These are phyloP conservation scores for Chaenocephalus aceratus DNA, from an alignment of 2,113 vertebrate species.

Conservation along the genomic window DNA sequence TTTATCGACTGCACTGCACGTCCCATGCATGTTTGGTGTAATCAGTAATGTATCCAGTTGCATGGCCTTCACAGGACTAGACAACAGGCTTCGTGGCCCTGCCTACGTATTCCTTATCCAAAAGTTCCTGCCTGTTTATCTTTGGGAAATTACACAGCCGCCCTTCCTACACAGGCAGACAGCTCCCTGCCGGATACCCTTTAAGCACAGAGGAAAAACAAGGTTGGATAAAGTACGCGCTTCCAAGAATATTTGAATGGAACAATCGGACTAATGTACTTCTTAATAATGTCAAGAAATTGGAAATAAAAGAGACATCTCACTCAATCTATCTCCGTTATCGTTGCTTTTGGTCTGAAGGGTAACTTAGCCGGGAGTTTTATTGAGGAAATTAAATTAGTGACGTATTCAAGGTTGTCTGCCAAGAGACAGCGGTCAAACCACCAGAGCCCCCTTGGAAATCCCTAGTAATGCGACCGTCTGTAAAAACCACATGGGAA, in stretches of 20 bases:
- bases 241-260: conserved; percentile 7
- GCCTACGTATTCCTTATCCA: conserved; percentile 56
- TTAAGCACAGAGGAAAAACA: conserved; percentile 10
- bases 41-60: conserved; percentile 50
- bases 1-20: conserved; percentile 21
- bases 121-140: conserved; percentile 59
- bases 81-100: conserved; percentile 28
- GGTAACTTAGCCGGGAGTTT: conserved; percentile 5
- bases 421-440: conserved; percentile 38
- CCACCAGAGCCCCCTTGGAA: conserved; percentile 23
- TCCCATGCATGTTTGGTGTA: conserved; percentile 36
- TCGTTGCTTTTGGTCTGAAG: conserved; percentile 6
- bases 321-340: background rate
- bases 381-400: conserved; percentile 50
- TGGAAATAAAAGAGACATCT: background rate
- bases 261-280: background rate
- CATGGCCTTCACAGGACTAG: conserved; percentile 37
- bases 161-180: conserved; percentile 39
- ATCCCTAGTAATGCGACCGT: conserved; percentile 18
- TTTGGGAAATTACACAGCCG: conserved; percentile 48
- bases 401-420: conserved; percentile 35
- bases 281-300: background rate
- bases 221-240: conserved; percentile 13
- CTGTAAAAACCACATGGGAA: conserved; percentile 8
- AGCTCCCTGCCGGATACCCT: conserved; percentile 15